A percentile compares a stretch with the other conserved stretches of the same genome.
These are phyloP conservation scores for Saccostrea cuccullata DNA, from an alignment of 1,140 invertebrate genomes.

Conservation along the genomic window DNA sequence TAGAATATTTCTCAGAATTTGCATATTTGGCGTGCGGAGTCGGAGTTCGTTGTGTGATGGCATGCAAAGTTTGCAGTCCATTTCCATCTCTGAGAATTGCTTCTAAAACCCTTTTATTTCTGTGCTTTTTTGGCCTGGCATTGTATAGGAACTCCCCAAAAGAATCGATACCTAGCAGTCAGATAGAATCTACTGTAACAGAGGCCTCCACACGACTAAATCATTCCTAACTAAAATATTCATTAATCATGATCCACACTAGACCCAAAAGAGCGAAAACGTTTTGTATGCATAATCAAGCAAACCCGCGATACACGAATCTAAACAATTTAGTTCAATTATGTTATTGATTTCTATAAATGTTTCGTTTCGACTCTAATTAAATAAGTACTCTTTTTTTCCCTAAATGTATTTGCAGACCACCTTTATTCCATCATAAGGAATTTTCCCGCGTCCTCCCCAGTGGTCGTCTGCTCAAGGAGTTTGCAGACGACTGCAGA, in stretches of 20 bases:
- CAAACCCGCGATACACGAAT: constrained; percentile 17
- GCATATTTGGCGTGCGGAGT: constrained; percentile 6
- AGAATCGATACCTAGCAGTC: neutral
- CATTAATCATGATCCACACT: constrained; percentile 19
- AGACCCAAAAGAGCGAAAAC: constrained; percentile 36
- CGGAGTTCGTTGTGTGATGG: neutral
- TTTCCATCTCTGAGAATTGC: constrained; percentile 30
- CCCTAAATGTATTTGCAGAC: neutral
- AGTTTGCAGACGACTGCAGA: neutral
- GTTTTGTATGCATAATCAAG: constrained; percentile 27
- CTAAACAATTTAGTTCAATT: constrained; percentile 38
- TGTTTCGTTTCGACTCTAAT: constrained; percentile 35
- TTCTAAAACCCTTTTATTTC: constrained; percentile 36
- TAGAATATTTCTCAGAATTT: neutral
- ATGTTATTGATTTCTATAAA: constrained; percentile 37
- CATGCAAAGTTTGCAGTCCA: neutral
- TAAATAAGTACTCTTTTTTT: constrained; percentile 17
- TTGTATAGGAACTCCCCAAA: constrained; percentile 4
- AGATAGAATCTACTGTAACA: neutral
- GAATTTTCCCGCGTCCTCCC: neutral
- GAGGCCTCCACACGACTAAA: neutral
- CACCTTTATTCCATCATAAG: neutral
- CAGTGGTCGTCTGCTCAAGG: neutral
- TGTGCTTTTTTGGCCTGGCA: neutral
- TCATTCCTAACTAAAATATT: constrained; percentile 32